Evolutionary conservation across 2,113 vertebrate genomes (phyloP).

Genomic region (Catharus bicknelli): DNA sequence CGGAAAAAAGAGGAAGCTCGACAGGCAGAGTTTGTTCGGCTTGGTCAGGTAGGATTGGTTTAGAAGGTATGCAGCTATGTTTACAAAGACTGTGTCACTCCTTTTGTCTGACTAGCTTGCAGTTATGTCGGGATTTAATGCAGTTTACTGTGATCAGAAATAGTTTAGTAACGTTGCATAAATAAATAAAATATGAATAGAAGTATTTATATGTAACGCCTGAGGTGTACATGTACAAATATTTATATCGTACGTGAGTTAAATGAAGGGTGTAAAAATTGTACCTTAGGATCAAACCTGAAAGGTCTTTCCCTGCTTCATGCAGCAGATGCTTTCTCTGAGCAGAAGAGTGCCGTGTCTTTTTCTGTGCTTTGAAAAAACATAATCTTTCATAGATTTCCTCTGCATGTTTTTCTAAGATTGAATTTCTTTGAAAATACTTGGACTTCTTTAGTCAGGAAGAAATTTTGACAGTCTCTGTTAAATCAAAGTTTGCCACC

Average conservation of each 20-base stretch:
- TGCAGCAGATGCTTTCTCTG: not conserved
- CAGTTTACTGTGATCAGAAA: not conserved
- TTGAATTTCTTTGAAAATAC: not conserved
- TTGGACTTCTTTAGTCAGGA: not conserved
- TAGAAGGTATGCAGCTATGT: not conserved
- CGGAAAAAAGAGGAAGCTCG: conserved; percentile 96
- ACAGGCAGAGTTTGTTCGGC: conserved; percentile 95
- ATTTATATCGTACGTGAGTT: not conserved
- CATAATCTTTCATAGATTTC: not conserved
- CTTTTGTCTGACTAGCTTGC: not conserved
- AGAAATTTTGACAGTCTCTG: not conserved
- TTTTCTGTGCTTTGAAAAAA: not conserved
- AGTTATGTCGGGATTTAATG: not conserved
- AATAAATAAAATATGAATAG: not conserved
- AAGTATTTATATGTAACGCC: not conserved
- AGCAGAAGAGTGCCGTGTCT: not conserved
- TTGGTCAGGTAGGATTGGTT: conserved; percentile 86
- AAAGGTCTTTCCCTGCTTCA: not conserved
- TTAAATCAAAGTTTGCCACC: not conserved
- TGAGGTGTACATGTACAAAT: not conserved
- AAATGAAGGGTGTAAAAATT: not conserved
- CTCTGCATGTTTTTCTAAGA: not conserved
- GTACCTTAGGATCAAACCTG: not conserved
- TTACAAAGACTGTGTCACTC: not conserved
- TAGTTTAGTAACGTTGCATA: not conserved